These are phyloP conservation scores for Geococcyx californianus DNA, from an alignment of 2,113 vertebrate genomes.

Conservation along the genomic window DNA sequence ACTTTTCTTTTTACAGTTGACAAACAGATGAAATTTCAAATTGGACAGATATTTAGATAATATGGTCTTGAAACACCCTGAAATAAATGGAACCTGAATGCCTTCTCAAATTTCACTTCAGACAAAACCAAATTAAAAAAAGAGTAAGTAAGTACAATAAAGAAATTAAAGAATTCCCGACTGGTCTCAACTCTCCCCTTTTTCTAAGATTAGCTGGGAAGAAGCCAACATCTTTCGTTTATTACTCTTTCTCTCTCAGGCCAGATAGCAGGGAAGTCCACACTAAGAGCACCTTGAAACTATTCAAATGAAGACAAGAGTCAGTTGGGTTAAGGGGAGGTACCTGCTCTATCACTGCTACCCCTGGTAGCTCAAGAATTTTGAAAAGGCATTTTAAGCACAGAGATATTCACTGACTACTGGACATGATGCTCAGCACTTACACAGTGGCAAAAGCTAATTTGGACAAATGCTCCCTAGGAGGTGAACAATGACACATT, in stretches of 20 bases:
- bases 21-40: background rate
- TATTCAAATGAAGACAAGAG: background rate
- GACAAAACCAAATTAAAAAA: background rate
- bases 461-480: rapidly evolving
- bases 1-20: background rate
- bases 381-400: background rate
- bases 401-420: background rate
- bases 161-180: background rate
- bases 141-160: background rate
- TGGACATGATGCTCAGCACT: background rate
- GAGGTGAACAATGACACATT: rapidly evolving
- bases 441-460: background rate
- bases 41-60: background rate
- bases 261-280: background rate
- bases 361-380: background rate
- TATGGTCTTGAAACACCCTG: background rate
- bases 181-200: background rate
- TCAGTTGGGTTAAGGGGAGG: background rate
- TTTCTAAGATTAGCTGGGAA: background rate
- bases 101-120: background rate
- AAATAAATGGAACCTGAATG: background rate
- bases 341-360: background rate
- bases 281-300: background rate
- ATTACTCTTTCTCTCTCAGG: background rate
- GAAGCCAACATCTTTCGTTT: background rate